Percentiles rank a stretch among this genome's conserved stretches.
Conservation (phyloP, 2,888 invertebrate species). For the Odontomyia ornata region DNA sequence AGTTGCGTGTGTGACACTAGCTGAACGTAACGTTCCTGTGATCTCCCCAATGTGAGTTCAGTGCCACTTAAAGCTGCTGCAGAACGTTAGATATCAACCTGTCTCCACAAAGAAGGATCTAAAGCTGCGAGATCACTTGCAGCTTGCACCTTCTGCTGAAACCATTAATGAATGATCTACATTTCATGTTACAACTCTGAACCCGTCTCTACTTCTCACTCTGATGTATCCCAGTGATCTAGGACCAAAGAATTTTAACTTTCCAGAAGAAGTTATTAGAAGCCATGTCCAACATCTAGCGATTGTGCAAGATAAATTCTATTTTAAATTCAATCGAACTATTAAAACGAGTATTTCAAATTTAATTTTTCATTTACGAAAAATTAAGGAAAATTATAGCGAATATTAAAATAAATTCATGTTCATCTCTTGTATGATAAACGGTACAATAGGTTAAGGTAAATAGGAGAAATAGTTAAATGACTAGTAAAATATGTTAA, state of each 20-base stretch:
- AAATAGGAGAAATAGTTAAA: constrained; percentile 33
- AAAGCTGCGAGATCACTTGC: neutral
- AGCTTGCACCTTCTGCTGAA: neutral
- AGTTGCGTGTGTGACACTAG: constrained; percentile 82
- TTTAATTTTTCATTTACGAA: neutral
- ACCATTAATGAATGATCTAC: neutral
- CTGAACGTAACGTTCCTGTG: constrained; percentile 47
- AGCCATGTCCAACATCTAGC: neutral
- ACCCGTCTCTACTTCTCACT: neutral
- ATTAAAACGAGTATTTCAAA: neutral
- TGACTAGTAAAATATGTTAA: constrained; percentile 19
- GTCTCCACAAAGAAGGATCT: neutral
- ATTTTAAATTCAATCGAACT: constrained; percentile 21
- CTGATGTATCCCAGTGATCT: constrained; percentile 48
- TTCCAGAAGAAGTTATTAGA: constrained; percentile 5
- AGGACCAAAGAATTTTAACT: constrained; percentile 47
- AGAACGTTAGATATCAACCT: constrained; percentile 16
- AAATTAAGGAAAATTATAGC: constrained; percentile 20
- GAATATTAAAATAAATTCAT: neutral
- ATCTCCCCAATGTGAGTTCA: constrained; percentile 13
- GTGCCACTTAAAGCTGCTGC: neutral
- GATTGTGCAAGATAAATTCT: constrained; percentile 5
- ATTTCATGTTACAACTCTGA: neutral
- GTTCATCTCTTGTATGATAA: constrained; percentile 32
- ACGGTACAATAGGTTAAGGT: neutral